phyloP scores from a whole-genome alignment of 2,888 invertebrate species.

The Phania funesta region DNA sequence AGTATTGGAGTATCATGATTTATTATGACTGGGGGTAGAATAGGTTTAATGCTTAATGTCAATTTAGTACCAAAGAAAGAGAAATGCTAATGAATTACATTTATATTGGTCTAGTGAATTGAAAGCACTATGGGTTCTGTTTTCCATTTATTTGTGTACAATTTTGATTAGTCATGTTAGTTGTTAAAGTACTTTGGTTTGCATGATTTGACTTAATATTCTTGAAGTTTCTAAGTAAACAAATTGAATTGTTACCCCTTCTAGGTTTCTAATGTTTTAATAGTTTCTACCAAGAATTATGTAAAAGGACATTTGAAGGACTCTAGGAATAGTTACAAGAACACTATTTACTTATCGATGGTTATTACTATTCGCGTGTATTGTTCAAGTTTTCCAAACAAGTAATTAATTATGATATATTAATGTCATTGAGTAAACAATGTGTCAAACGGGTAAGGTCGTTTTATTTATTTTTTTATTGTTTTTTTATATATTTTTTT shows the following conservation, averaged over 20 bases:
- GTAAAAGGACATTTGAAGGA: slow-evolving; percentile 28
- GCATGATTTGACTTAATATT: slow-evolving; percentile 52
- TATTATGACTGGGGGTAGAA: slow-evolving; percentile 5
- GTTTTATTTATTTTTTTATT: no score
- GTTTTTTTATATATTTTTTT: no score
- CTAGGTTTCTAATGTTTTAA: background rate
- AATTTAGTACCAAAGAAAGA: slow-evolving; percentile 2
- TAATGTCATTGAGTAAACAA: no score
- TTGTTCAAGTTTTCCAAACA: no score
- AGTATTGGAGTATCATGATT: slow-evolving; percentile 66
- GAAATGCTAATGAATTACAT: slow-evolving; percentile 70
- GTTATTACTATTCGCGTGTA: no score
- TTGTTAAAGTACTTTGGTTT: slow-evolving; percentile 45
- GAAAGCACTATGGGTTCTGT: background rate
- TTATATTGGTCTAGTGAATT: slow-evolving; percentile 48
- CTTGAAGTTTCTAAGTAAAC: background rate
- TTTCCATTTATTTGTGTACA: background rate
- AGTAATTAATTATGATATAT: no score
- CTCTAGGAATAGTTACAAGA: background rate
- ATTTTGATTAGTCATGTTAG: slow-evolving; percentile 53
- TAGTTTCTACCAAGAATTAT: background rate
- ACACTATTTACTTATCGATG: background rate
- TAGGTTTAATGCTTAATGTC: background rate
- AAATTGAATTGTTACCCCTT: background rate
- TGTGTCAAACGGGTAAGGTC: no score